phyloP scores from a whole-genome alignment of 2,113 vertebrate genomes.

The Patagioenas fasciata region DNA sequence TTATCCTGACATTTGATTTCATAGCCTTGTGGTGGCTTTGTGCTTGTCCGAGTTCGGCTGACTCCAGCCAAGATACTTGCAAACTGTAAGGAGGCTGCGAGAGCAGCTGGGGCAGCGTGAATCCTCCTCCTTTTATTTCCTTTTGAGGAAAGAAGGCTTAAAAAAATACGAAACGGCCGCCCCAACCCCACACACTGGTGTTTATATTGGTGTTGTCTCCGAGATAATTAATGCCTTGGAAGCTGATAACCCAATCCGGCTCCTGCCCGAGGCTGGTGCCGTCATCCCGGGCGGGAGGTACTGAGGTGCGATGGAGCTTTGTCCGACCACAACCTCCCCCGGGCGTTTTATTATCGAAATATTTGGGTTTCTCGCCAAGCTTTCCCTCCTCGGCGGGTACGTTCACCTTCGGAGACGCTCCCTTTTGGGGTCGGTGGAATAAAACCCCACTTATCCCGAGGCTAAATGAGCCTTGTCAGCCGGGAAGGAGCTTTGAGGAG shows the following conservation, averaged over 20 bases:
- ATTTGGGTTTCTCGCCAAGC: not conserved
- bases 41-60: rapidly evolving
- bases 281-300: not conserved
- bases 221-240: not conserved
- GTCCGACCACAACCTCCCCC: not conserved
- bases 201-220: not conserved
- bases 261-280: not conserved
- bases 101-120: not conserved
- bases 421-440: rapidly evolving
- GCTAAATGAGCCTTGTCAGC: rapidly evolving
- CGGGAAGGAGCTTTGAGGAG: not conserved
- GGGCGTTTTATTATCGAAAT: rapidly evolving
- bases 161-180: not conserved
- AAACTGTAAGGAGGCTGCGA: not conserved
- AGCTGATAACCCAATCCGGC: not conserved
- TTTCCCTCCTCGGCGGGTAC: not conserved
- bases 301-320: not conserved
- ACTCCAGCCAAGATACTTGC: not conserved
- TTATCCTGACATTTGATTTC: not conserved
- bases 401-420: not conserved
- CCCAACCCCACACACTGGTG: not conserved
- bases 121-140: not conserved
- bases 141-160: slow-evolving; percentile 4
- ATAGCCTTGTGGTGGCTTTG: not conserved
- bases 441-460: rapidly evolving